Evolutionary conservation across 2,113 vertebrate genomes (phyloP), one percentile per base, ranked within the genome.

Genomic region (Chaenocephalus aceratus): DNA sequence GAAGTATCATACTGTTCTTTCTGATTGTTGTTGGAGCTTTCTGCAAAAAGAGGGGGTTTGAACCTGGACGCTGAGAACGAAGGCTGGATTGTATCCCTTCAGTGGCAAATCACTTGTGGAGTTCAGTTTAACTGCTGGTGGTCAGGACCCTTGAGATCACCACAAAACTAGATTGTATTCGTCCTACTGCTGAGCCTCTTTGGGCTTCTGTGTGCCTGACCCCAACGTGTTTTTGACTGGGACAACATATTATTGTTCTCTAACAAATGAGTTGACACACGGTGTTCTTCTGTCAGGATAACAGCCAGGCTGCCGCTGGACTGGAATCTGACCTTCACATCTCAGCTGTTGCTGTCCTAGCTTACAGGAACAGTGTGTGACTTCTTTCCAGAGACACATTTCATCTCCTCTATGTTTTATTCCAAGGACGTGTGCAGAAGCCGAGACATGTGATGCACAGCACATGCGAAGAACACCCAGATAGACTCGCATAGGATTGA

Each of bases 221-320:
- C 63, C 77, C 58, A 62, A 52, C 4, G 13, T 72, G 84, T 89
- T 91, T 76, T 89, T 87, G 77, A 92, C 79, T 21, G 56, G 72
- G 85, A 76, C 77, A 85, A 88, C 77, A 53, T 75, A 75, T 89
- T 84, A 88, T 94, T 94, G 91, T 93, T 89, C 77, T 80, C 62
- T 68, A 66, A 89, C 89, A 89, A 89, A 86, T 84, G 76, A 85
- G 72, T 71, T 80, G 77, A 86, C 77, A 79, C 26, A 0, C 41
- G 46, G 30, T 84, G 63, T 60, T 23, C 71, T 72, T 56, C 79
- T 77, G 74, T 81, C 84, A 77, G 86, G 74, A 85, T 77, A 84
- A 83, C 82, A 67, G 62, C 51, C 71, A 75, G 82, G 78, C 80
- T 77, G 56, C 66, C 2, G 45, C 83, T 66, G 69, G 46, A 76